Evolutionary conservation across 2,113 vertebrate species (phyloP).

Genomic region (Canis aureus): DNA sequence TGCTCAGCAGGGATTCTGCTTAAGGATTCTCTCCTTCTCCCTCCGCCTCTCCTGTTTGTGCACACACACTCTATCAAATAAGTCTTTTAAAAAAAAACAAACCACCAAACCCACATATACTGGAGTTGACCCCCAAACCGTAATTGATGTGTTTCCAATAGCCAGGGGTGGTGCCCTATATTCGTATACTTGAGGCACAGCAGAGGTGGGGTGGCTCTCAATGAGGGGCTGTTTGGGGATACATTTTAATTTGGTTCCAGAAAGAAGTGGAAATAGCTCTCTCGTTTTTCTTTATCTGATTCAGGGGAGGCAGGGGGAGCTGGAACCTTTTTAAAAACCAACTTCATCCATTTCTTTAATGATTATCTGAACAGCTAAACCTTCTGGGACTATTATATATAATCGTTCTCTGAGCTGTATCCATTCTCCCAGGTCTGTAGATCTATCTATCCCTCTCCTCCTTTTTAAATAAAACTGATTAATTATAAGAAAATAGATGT

Average conservation of each 20-base stretch:
- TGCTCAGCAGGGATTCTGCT: neutral
- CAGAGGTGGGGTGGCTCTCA: neutral
- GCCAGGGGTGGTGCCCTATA: neutral
- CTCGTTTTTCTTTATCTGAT: conserved; percentile 68
- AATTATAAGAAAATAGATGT: conserved; percentile 79
- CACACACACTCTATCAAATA: neutral
- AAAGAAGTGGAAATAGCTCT: neutral
- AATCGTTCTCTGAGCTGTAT: conserved; percentile 62
- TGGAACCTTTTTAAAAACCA: neutral
- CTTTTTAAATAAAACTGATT: conserved; percentile 67
- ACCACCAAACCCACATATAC: neutral
- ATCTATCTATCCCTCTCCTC: conserved; percentile 59
- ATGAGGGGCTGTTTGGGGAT: neutral
- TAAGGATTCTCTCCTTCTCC: neutral
- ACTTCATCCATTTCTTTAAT: conserved; percentile 74
- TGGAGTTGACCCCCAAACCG: neutral
- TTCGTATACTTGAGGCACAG: neutral
- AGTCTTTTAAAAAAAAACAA: neutral
- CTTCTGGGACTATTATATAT: conserved; percentile 69
- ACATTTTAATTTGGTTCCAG: conserved; percentile 45
- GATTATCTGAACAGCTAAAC: conserved; percentile 72
- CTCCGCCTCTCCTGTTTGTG: neutral
- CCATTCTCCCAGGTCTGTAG: conserved; percentile 69
- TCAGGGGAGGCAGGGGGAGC: neutral
- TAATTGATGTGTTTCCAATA: neutral